These are phyloP conservation scores for Hyposmocoma kahamanoa DNA, from an alignment of 1,140 invertebrate genomes.

Conservation along the genomic window DNA sequence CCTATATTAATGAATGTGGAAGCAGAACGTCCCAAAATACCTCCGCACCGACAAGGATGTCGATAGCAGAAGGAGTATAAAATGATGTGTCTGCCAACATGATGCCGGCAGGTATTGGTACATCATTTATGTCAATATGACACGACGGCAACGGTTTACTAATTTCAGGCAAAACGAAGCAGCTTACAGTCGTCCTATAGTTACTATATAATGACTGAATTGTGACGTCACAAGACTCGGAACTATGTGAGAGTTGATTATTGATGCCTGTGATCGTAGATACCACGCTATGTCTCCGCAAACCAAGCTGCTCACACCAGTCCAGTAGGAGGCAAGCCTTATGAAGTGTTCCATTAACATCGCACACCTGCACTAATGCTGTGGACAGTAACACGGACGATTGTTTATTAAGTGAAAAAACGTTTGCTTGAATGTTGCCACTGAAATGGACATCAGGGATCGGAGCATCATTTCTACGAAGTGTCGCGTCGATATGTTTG, in stretches of 20 bases:
- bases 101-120: slow-evolving; percentile 23
- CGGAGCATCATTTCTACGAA: background rate
- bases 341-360: slow-evolving; percentile 10
- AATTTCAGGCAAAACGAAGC: slow-evolving; percentile 1
- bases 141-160: slow-evolving; percentile 1
- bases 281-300: slow-evolving; percentile 7
- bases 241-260: background rate
- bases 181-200: background rate
- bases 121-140: slow-evolving; percentile 1
- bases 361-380: slow-evolving; percentile 18
- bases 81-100: slow-evolving; percentile 33
- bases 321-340: slow-evolving; percentile 19
- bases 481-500: slow-evolving; percentile 3
- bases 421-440: slow-evolving; percentile 10
- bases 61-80: slow-evolving; percentile 22
- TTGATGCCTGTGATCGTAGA: slow-evolving; percentile 16
- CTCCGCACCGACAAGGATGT: slow-evolving; percentile 32
- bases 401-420: background rate
- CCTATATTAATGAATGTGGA: slow-evolving; percentile 20
- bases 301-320: slow-evolving; percentile 19
- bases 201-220: background rate
- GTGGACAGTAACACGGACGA: slow-evolving; percentile 17
- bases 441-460: slow-evolving; percentile 5
- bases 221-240: slow-evolving; percentile 1
- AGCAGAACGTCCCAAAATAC: slow-evolving; percentile 26